Base-by-base conservation (phyloP, 2,797 vertebrate species). In the Tinamus major region DNA sequence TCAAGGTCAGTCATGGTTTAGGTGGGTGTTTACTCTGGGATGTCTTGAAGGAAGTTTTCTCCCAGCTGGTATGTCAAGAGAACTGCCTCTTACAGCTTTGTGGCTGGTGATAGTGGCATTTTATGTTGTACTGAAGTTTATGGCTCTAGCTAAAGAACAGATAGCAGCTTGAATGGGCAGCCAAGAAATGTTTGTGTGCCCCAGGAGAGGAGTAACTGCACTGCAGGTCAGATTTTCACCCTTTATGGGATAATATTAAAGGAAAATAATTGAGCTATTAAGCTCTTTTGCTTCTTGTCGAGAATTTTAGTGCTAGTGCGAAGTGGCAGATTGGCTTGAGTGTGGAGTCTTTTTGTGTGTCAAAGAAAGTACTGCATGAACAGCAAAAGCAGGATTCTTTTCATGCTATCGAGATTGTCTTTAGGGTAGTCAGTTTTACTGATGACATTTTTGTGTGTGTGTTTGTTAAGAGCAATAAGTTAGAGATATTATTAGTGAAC, bases 1-100 rank as follows among this genome's bases (percentile, higher is more conserved):
- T 67, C 89, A 89, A 74, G 93, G 89, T 94, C 94, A 94, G 65
- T 78, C 72, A 68, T 55, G 77, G 41, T 72, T n/a, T 56, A 90
- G 89, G 87, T 87, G 70, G 61, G 89, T 79, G 75, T 74, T 69
- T 91, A 23, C 75, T 71, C 85, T 89, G 56, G 80, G 63, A 48
- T 93, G 77, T 49, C 72, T 87, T 53, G 19, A 89, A 79, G 49
- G 71, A 63, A 85, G 69, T 2, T 58, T 94, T 88, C 94, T 65
- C 67, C 76, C 85, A 91, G 69, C 59, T 89, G 78, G 59, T 23
- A 70, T 6, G 12, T 51, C 1, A 3, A 90, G 41, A 62, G 85
- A 90, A 67, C 39, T 84, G 80, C 80, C 29, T 94, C 61, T 91
- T 39, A 31, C n/a, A 84, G 53, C 16, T 90, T 75, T 89, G 72